Evolutionary conservation across 2,888 invertebrate genomes (phyloP), one percentile per base, ranked within the genome.

Genomic region (Petrolisthes cinctipes): DNA sequence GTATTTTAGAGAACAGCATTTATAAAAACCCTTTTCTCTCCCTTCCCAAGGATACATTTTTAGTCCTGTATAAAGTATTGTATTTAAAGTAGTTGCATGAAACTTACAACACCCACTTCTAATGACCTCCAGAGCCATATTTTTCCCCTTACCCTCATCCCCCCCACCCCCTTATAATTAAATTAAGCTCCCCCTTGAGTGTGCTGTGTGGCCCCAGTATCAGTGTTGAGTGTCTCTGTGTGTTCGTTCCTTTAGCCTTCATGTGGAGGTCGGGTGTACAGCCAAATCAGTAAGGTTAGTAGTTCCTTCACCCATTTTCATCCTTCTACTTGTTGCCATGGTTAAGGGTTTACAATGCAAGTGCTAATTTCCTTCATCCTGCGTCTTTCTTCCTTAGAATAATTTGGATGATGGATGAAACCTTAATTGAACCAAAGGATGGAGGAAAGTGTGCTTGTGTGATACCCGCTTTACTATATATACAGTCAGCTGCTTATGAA

Each of bases 251-350:
- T 85, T 75, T 89, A 90, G 90, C 89, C 85, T 83, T 89, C 90
- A 81, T 90, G 90, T 83, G 87, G 89, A 86, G 89, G 89, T 57
- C 89, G 90, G 79, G 86, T 71, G 68, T 90, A 89, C 89, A 87
- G 85, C 84, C 90, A 90, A 79, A 85, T 90, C 87, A 90, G 85
- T 61, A 90, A 90, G 90, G 90, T 90, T 76, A 86, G 90, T 68
- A 86, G 88, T 85, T 23, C 66, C 73, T 75, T 81, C 71, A 71
- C 6, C 71, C 71, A 78, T 37, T 82, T 73, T 83, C 68, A 68
- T 51, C 83, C 83, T 81, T 76, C 53, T 68, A 61, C 80, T 20
- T 82, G 23, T 71, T 82, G 23, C 56, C 57, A 57, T 80, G 56
- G 56, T 61, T 51, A 17, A 37, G 37, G 37, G 37, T 37, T 37